Evolutionary conservation across 2,797 vertebrate genomes (phyloP).

Genomic region (Corythornis leucogaster): DNA sequence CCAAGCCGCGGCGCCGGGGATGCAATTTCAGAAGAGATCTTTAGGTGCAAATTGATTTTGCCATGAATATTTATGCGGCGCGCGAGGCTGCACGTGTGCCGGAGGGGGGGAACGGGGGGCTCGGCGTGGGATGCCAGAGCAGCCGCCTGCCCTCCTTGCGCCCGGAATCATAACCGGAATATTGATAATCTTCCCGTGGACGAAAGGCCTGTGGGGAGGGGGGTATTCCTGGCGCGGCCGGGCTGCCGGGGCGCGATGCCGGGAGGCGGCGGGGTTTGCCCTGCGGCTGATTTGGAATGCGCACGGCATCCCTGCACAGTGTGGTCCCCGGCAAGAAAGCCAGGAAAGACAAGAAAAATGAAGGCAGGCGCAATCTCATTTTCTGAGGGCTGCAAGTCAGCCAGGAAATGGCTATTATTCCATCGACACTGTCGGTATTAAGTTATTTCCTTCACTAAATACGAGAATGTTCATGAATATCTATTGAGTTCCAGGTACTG

Average conservation of each 20-base stretch:
- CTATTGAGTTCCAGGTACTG: constrained; percentile 98
- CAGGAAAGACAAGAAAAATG: constrained; percentile 98
- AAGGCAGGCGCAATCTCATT: constrained; percentile 96
- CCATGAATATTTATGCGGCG: constrained; percentile 38
- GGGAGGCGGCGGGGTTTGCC: constrained; percentile 34
- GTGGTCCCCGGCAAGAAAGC: constrained; percentile 84
- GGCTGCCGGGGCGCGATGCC: background rate
- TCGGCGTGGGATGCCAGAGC: background rate
- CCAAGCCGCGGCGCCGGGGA: background rate
- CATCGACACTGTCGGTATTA: constrained; percentile 99
- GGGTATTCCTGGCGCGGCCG: background rate
- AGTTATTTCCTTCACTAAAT: constrained; percentile 99
- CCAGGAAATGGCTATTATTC: constrained; percentile 99
- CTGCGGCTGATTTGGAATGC: constrained; percentile 90
- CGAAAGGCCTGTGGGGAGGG: background rate
- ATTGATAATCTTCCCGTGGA: constrained; percentile 28
- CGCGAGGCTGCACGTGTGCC: background rate
- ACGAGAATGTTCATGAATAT: constrained; percentile 99
- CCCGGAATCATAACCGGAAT: constrained; percentile 47
- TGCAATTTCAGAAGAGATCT: constrained; percentile 29
- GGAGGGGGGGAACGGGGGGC: background rate
- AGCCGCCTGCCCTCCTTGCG: background rate
- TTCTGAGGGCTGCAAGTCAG: constrained; percentile 98
- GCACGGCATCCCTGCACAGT: constrained; percentile 80
- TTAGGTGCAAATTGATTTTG: constrained; percentile 59